Base-by-base conservation (phyloP, 1,140 invertebrate genomes). In the Lineus longissimus region DNA sequence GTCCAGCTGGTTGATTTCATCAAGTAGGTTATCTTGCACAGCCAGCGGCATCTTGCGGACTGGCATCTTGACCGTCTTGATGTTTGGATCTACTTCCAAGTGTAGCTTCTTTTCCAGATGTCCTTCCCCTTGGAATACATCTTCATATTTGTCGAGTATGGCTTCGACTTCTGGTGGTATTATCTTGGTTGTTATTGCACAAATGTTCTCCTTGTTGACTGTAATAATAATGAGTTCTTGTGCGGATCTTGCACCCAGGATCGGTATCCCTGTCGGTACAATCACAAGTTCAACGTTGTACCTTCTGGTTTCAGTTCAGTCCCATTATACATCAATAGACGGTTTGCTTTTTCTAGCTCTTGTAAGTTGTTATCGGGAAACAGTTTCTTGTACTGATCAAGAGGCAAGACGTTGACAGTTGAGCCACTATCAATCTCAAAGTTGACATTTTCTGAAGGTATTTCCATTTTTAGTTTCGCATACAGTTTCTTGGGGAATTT, bases 1-100 rank as follows among this genome's bases (percentile, higher is more conserved):
- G 22, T 67, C 69, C 22, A 70, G 51, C n/a, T 66, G 47, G 22
- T 66, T 31, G 15, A 72, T 22, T 47, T 71, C 60, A 22, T 15
- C 2, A 57, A 59, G 62, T 2, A 66, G 22, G 0, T 47, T 55
- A n/a, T 30, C 23, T 27, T 63, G 59, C 0, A 70, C 1, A 9
- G 66, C 45, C 15, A 68, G 23, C 4, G 61, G 60, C 22, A 69
- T 29, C 57, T 57, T 56, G 6, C 61, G 41, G 23, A 29, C 7
- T 1, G 63, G 67, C 23, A 55, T 22, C 22, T 61, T 55, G 1
- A 61, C 40, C 22, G 63, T 63, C 4, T 41, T 11, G n/a, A 61
- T 31, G 2, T 13, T 29, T 0, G 58, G n/a, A 30, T 61, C 58
- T 31, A 59, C 22, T 61, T 65, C 54, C n/a, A 68, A 33, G 27